Conservation (phyloP, 2,797 vertebrate species). For the Fistularia commersonii region DNA sequence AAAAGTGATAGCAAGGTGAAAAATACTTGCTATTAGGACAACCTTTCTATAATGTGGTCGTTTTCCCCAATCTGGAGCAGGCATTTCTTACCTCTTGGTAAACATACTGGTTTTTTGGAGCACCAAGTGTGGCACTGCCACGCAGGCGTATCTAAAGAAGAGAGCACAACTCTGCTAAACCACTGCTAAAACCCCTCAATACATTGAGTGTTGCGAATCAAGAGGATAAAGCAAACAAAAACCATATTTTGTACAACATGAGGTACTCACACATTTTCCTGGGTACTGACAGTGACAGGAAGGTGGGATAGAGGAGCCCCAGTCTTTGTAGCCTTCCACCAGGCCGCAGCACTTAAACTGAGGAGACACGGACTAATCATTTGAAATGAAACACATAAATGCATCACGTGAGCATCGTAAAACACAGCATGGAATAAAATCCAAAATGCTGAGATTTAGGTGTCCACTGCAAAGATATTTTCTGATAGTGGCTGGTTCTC, state of each 20-base stretch:
- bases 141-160: conserved; percentile 56
- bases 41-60: too few species aligned
- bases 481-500: too few species aligned
- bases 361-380: neutral
- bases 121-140: conserved; percentile 63
- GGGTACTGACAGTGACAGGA: conserved; percentile 71
- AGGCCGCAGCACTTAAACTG: conserved; percentile 73
- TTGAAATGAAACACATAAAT: neutral
- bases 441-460: too few species aligned
- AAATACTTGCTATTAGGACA: too few species aligned
- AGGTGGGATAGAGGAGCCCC: conserved; percentile 64
- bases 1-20: neutral
- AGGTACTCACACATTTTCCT: conserved; percentile 64
- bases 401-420: too few species aligned
- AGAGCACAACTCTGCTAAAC: conserved; percentile 3
- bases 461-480: too few species aligned
- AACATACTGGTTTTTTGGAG: conserved; percentile 70
- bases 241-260: neutral
- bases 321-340: conserved; percentile 71
- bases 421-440: too few species aligned
- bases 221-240: neutral
- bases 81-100: conserved; percentile 61
- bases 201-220: too few species aligned
- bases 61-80: too few species aligned
- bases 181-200: too few species aligned